Conservation (phyloP, 2,113 vertebrate species). For the Gymnarchus niloticus region DNA sequence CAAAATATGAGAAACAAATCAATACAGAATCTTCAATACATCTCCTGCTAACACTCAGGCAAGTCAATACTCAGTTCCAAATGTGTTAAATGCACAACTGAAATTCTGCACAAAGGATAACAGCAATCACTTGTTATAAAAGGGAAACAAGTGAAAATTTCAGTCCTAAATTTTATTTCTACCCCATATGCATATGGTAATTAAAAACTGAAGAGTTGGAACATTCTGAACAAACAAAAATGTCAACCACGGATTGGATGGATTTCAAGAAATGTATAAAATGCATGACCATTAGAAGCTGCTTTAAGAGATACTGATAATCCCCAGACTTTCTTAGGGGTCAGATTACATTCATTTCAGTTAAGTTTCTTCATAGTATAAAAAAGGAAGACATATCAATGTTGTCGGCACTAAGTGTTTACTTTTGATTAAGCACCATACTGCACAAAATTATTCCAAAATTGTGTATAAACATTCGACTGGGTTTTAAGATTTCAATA, state of each 20-base stretch:
- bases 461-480: neutral
- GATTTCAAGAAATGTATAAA: neutral
- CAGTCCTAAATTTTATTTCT: too few species aligned
- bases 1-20: neutral
- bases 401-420: neutral
- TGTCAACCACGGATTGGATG: neutral
- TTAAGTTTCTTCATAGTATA: neutral
- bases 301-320: neutral
- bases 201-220: neutral
- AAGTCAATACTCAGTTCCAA: neutral
- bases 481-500: neutral
- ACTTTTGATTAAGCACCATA: neutral
- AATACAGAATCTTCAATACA: neutral
- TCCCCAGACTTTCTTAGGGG: neutral
- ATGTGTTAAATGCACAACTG: neutral
- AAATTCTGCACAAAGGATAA: neutral
- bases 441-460: neutral
- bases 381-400: neutral
- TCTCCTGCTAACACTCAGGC: neutral
- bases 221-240: neutral
- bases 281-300: neutral
- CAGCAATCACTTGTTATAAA: neutral
- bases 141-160: neutral
- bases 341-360: neutral
- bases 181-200: neutral